Evolutionary conservation across 2,113 vertebrate species (phyloP).

Genomic region (Crypturellus undulatus): DNA sequence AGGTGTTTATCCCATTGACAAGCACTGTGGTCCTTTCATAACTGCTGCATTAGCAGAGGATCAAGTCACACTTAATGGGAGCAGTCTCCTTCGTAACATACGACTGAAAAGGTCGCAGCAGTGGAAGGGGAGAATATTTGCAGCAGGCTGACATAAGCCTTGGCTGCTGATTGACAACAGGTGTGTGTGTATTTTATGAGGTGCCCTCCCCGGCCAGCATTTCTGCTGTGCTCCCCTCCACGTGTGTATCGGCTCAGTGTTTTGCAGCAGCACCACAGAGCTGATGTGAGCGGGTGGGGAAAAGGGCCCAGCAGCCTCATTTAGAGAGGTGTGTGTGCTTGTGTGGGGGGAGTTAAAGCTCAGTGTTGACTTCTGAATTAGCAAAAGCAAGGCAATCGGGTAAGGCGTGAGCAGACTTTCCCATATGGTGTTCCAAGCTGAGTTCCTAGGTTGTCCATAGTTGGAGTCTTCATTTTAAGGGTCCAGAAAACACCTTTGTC

Average conservation of each 20-base stretch:
- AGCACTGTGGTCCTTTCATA: constrained; percentile 66
- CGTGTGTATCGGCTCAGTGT: background rate
- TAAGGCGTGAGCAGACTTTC: background rate
- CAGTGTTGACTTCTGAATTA: background rate
- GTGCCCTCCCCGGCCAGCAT: background rate
- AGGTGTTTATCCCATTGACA: constrained; percentile 76
- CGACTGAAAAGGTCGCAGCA: constrained; percentile 57
- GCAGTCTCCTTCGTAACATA: constrained; percentile 21
- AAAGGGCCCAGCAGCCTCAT: background rate
- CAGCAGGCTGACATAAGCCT: constrained; percentile 64
- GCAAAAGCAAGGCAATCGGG: no score
- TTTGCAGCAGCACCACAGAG: background rate
- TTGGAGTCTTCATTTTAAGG: background rate
- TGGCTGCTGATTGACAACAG: constrained; percentile 64
- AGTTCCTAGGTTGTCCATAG: background rate
- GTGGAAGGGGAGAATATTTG: constrained; percentile 63
- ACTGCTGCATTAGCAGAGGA: constrained; percentile 76
- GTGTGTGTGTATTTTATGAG: constrained; percentile 26
- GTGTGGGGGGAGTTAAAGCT: background rate
- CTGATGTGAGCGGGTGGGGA: background rate
- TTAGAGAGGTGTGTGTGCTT: background rate
- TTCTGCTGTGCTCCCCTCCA: background rate
- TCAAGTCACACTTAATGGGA: constrained; percentile 72
- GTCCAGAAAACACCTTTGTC: background rate
- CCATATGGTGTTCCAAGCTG: background rate